phyloP scores from a whole-genome alignment of 2,888 invertebrate genomes.

The Elegia similella region DNA sequence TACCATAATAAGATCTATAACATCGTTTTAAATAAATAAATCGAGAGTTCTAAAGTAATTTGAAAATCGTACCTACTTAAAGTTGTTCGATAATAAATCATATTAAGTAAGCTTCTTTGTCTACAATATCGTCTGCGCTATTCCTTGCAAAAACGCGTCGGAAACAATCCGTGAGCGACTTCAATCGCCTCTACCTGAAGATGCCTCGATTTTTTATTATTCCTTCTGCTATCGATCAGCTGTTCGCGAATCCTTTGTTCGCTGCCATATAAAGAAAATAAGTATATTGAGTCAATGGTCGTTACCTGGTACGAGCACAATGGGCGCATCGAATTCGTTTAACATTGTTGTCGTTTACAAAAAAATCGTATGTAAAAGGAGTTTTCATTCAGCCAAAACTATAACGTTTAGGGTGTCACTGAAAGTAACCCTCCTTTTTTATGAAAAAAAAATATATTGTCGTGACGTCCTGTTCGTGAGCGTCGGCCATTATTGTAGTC shows the following conservation, averaged over 20 bases:
- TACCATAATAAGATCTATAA: too few species aligned
- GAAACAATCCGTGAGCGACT: neutral
- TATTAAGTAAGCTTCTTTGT: neutral
- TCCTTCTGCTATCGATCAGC: slow-evolving; percentile 36
- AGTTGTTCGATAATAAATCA: neutral
- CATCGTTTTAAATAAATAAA: too few species aligned
- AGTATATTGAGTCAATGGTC: slow-evolving; percentile 27
- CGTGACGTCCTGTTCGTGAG: neutral
- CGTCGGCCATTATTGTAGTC: neutral
- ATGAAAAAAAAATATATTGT: neutral
- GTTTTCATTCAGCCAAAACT: neutral
- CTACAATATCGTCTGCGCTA: neutral
- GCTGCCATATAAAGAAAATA: slow-evolving; percentile 14
- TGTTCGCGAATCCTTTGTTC: slow-evolving; percentile 38
- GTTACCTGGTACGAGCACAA: slow-evolving; percentile 31
- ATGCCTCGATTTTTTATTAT: slow-evolving; percentile 24
- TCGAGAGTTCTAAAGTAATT: too few species aligned
- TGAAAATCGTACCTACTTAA: too few species aligned
- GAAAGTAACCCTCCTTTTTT: neutral
- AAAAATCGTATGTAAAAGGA: slow-evolving; percentile 2
- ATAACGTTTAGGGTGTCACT: neutral
- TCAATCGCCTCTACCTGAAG: slow-evolving; percentile 30
- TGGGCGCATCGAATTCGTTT: slow-evolving; percentile 18
- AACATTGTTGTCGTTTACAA: neutral
- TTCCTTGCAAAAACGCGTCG: neutral